A percentile compares a stretch with the other conserved stretches of the same genome.
These are phyloP conservation scores for Fulmarus glacialis DNA, from an alignment of 2,113 vertebrate genomes.

Conservation along the genomic window DNA sequence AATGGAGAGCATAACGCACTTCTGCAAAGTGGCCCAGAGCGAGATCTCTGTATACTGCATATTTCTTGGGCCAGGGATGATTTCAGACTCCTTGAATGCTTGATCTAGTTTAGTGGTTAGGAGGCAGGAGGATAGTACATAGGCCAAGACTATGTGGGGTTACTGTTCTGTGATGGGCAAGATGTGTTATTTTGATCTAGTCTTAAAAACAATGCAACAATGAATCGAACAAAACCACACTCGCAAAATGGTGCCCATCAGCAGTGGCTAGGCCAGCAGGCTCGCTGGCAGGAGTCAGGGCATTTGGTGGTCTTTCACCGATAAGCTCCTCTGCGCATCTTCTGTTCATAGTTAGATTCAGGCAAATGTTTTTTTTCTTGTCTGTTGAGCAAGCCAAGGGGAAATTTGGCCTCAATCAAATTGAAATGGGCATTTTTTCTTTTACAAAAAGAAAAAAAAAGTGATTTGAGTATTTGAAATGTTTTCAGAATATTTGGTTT, in stretches of 20 bases:
- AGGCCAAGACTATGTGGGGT: background rate
- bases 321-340: background rate
- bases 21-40: background rate
- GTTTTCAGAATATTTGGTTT: background rate
- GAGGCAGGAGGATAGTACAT: background rate
- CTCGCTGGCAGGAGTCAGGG: background rate
- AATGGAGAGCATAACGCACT: background rate
- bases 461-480: background rate
- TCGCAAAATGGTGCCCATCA: background rate
- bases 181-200: background rate
- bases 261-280: background rate
- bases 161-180: background rate
- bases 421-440: background rate
- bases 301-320: accelerated
- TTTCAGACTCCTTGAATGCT: background rate
- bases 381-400: background rate
- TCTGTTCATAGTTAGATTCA: background rate
- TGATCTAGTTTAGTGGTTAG: background rate
- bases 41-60: background rate
- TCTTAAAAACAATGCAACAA: background rate
- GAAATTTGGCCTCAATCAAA: background rate
- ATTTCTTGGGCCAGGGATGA: background rate
- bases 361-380: background rate
- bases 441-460: background rate
- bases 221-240: background rate